Evolutionary conservation across 2,888 invertebrate genomes (phyloP), one percentile per base, ranked within the genome.

Genomic region (Lapara coniferarum): DNA sequence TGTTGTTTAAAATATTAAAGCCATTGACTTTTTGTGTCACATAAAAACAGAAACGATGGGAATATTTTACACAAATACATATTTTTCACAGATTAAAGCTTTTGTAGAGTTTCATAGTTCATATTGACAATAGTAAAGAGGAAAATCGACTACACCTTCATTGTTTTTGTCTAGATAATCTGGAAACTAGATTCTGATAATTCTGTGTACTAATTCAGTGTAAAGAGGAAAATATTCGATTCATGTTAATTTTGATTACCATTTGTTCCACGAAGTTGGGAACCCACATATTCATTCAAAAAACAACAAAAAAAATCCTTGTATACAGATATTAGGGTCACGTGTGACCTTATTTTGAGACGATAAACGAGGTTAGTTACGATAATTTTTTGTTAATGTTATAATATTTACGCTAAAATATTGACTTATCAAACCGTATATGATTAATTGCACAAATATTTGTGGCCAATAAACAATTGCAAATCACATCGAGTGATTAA

Each of bases 141-240:
- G 63, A 63, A 63, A 63, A 46, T 19, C 44, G 16, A 13, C 19
- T 19, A 63, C 46, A 63, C 49, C 63, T 63, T 49, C 63, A 46
- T 13, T 13, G 16, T 44, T 44, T n/a, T 44, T 63, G 63, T 16
- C 46, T 46, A 14, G 37, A 10, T 16, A 30, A 37, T 37, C 37
- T 58, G 13, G 57, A 37, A 58, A 10, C 46, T 19, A 4, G 19
- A 63, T 63, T 63, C 63, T 63, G 10, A 46, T 49, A 63, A 63
- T 46, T 63, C 63, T 49, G 19, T 63, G 63, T 63, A 49, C 49
- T 49, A 16, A 16, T 63, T 63, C 49, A 19, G 19, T 19, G 63
- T 49, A 19, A 19, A 12, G 63, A 63, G 63, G 63, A 63, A 63
- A 63, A 49, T 46, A 16, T 8, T 12, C 16, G 44, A 14, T 37